Percentiles rank a stretch among this genome's conserved stretches.
phyloP scores from a whole-genome alignment of 2,113 vertebrate species.

The Myodes glareolus region DNA sequence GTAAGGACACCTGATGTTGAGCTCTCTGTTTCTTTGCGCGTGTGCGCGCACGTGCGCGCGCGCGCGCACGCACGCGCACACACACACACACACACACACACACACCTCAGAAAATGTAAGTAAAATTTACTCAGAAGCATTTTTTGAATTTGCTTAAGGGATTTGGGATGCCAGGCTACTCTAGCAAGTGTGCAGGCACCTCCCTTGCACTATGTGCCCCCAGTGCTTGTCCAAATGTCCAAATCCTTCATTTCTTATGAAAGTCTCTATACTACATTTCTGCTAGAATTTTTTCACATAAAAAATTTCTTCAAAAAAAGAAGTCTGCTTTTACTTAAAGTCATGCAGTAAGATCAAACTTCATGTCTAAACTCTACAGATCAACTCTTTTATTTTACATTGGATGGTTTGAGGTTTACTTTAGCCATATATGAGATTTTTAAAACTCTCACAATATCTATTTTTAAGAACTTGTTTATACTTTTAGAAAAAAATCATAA shows the following conservation, averaged over 20 bases:
- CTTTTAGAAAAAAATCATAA: background rate
- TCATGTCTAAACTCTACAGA: background rate
- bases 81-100: background rate
- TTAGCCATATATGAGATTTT: background rate
- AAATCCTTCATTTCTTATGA: background rate
- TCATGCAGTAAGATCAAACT: background rate
- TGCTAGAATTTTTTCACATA: background rate
- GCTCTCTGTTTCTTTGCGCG: background rate
- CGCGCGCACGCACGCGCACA: too few species aligned
- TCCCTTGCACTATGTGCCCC: background rate
- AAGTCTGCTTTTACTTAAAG: background rate
- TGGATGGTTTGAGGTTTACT: background rate
- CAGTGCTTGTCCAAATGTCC: background rate
- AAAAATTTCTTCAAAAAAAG: background rate
- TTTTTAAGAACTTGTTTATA: background rate
- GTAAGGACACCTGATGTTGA: background rate
- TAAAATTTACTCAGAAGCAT: background rate
- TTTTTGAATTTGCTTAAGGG: background rate
- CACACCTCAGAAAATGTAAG: background rate
- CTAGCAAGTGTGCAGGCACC: background rate
- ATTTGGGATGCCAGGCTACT: conserved; percentile 1
- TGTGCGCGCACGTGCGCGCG: too few species aligned
- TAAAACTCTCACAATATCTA: background rate
- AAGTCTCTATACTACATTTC: background rate
- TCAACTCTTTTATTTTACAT: background rate